These are phyloP conservation scores for Thunnus thynnus DNA, from an alignment of 2,113 vertebrate genomes.

Conservation along the genomic window DNA sequence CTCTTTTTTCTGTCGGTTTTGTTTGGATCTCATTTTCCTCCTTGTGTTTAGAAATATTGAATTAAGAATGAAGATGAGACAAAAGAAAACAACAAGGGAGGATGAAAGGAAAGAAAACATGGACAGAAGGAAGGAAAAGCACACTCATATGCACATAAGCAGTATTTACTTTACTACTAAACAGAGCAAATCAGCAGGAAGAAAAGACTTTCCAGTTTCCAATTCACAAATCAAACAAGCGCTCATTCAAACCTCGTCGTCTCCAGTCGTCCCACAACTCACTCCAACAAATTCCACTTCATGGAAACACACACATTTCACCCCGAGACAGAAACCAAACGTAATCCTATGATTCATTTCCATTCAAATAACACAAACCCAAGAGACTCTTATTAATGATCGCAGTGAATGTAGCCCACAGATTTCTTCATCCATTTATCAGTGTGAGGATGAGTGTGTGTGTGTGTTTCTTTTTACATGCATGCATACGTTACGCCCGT, in stretches of 20 bases:
- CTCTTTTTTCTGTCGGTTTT: constrained; percentile 11
- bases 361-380: constrained; percentile 82
- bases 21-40: too few relatives aligned
- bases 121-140: too few relatives aligned
- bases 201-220: constrained; percentile 69
- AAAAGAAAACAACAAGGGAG: too few relatives aligned
- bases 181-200: constrained; percentile 62
- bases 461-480: constrained; percentile 35
- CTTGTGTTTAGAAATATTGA: too few relatives aligned
- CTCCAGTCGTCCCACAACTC: constrained; percentile 68
- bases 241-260: constrained; percentile 75
- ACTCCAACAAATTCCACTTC: constrained; percentile 78
- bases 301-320: constrained; percentile 72
- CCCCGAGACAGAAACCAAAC: constrained; percentile 15
- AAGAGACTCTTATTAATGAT: constrained; percentile 76
- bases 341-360: constrained; percentile 77
- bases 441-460: not conserved
- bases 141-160: too few relatives aligned
- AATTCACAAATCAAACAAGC: constrained; percentile 87
- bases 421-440: constrained; percentile 56
- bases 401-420: constrained; percentile 52
- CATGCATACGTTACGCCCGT: constrained; percentile 38
- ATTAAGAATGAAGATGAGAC: too few relatives aligned
- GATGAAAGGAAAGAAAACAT: too few relatives aligned
- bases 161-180: not conserved